Evolutionary conservation across 1,140 invertebrate species (phyloP).

Genomic region (Pinna nobilis): DNA sequence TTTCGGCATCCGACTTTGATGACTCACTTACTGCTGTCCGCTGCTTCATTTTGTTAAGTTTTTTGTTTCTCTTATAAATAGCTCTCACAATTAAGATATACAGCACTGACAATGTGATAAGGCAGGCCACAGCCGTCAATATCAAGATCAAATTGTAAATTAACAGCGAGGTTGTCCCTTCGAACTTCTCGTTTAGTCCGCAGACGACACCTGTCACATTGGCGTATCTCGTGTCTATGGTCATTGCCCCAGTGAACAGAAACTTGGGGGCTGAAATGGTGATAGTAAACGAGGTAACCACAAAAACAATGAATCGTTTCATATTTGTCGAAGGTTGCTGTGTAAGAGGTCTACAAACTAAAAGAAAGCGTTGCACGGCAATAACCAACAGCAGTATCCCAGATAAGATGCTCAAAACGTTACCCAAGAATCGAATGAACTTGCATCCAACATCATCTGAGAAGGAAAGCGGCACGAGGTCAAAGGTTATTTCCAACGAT

Average conservation of each 20-base stretch:
- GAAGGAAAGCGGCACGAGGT: constrained; percentile 23
- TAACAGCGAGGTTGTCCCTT: not conserved
- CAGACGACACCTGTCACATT: constrained; percentile 1
- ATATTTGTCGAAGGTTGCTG: not conserved
- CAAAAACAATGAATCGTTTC: not conserved
- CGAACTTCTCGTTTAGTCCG: constrained; percentile 4
- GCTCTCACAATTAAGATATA: constrained; percentile 12
- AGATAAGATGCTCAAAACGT: constrained; percentile 27
- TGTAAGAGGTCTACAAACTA: constrained; percentile 34
- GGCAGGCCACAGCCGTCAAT: not conserved
- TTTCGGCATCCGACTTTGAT: not conserved
- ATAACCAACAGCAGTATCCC: constrained; percentile 36
- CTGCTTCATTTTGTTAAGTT: not conserved
- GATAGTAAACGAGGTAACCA: not conserved
- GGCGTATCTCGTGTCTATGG: not conserved
- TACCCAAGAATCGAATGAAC: constrained; percentile 31
- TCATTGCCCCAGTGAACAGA: constrained; percentile 1
- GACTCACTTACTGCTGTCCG: not conserved
- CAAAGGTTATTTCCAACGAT: constrained; percentile 29
- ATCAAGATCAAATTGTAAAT: constrained; percentile 7
- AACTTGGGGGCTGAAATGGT: constrained; percentile 10
- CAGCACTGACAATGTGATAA: not conserved
- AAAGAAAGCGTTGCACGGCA: constrained; percentile 31
- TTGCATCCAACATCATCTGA: constrained; percentile 30
- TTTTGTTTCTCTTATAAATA: constrained; percentile 6